Base-by-base conservation (phyloP, 2,888 invertebrate genomes). In the Xestobium rufovillosum region DNA sequence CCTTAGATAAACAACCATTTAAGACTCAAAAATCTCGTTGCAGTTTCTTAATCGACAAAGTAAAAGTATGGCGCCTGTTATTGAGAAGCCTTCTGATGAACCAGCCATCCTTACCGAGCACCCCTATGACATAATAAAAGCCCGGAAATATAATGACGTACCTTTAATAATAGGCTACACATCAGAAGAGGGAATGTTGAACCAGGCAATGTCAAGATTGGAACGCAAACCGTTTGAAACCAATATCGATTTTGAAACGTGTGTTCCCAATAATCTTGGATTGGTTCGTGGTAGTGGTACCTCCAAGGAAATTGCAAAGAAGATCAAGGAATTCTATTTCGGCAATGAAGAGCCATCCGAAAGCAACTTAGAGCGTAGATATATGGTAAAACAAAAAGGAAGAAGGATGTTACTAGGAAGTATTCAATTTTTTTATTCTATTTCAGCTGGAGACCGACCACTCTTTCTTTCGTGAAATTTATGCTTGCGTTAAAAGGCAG, bases 321-420 rank as follows among this genome's bases (percentile, higher is more conserved):
- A 57, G 44, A 55, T 73, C 6, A 63, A 63, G 28, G 42, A 65
- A 10, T 55, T 59, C 4, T 70, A 71, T 49, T 72, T 67, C 45
- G 67, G 63, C 2, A 61, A 67, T 4, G 56, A 63, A 17, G 56
- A 61, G 30, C 59, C 67, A 2, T 53, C 58, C 2, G 49, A 51
- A 29, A 48, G 65, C 12, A 63, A 65, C 16, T 52, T 67, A 2
- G 55, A 66, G 23, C 54, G 62, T 39, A 63, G 63, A 29, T 57
- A 56, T 43, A 35, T 45, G 50, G n/a, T n/a, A n/a, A n/a, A n/a
- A n/a, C n/a, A n/a, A n/a, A n/a, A n/a, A n/a, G n/a, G n/a, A n/a
- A n/a, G n/a, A n/a, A n/a, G n/a, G n/a, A n/a, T n/a, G n/a, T n/a
- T n/a, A n/a, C n/a, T n/a, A n/a, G n/a, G n/a, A n/a, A n/a, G n/a